Evolutionary conservation across 2,797 vertebrate genomes (phyloP), one percentile per base, ranked within the genome.

Genomic region (Oophaga sylvatica): DNA sequence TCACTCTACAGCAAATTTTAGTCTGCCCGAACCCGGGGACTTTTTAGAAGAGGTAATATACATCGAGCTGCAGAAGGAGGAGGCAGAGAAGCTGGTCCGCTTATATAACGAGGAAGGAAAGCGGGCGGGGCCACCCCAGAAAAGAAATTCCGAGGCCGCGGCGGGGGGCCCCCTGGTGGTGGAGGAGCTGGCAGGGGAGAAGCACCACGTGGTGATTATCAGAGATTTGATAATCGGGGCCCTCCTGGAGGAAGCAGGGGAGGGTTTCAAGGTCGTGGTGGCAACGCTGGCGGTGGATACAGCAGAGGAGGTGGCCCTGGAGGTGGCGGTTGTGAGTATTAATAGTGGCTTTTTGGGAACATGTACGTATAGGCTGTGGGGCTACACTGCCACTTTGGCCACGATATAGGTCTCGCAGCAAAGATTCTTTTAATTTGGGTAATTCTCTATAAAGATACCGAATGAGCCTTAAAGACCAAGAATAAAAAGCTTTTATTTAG

Each of bases 21-120:
- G 96, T 7, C 92, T 99, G 88, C 97, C 97, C 0, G 97, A 97
- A 29, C 90, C 93, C 2, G 97, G 97, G 3, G 97, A 98, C 90
- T 97, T 97, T 93, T 95, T 98, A 87, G 95, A 97, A 35, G 95
- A 92, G 0, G 97, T 99, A 92, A 91, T 93, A 20, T 97, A 94
- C 85, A 59, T 92, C 0, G 97, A 99, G 92, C 87, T 97, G 89
- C 95, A 97, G 91, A 91, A 90, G 0, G 96, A 97, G 0, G 97
- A 98, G 80, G 96, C 97, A 0, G 96, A 96, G 79, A 92, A 91
- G 90, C 93, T 98, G 91, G 78, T 98, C 90, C 96, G 96, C 84
- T 95, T 96, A 85, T 99, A 99, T 94, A 98, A 97, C 2, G 97
- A 97, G 59, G 97, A 99, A 62, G 97, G 97, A 45, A 95, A 95